These are phyloP conservation scores for Aromia moschata DNA, from an alignment of 2,888 invertebrate species.

Conservation along the genomic window DNA sequence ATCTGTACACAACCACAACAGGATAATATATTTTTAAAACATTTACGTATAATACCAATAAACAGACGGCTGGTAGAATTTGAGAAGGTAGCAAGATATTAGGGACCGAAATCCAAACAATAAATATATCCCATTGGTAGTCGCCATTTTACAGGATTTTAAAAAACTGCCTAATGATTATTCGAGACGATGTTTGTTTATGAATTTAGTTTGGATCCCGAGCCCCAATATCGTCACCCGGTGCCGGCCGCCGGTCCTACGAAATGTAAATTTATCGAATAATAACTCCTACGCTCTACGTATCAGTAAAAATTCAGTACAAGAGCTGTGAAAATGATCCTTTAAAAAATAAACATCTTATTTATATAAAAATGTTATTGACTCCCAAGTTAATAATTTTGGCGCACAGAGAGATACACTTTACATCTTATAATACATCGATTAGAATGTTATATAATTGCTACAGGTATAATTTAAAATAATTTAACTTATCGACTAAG, in stretches of 20 bases:
- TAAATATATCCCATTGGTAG: too few species aligned
- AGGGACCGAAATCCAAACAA: too few species aligned
- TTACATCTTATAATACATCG: constrained; percentile 22
- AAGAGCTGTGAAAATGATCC: constrained; percentile 30
- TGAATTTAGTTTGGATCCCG: background rate
- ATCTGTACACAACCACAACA: constrained; percentile 34
- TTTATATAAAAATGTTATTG: constrained; percentile 40
- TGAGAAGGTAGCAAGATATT: background rate
- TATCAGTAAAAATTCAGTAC: constrained; percentile 13
- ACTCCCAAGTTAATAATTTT: constrained; percentile 42
- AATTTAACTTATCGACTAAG: constrained; percentile 29
- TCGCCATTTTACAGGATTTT: too few species aligned
- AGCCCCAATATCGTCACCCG: background rate
- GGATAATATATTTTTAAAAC: constrained; percentile 31
- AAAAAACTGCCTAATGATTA: too few species aligned
- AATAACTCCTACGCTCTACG: background rate
- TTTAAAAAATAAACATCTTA: constrained; percentile 36
- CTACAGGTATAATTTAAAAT: constrained; percentile 12
- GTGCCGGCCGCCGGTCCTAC: background rate
- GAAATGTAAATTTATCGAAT: constrained; percentile 2
- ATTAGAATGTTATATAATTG: constrained; percentile 21
- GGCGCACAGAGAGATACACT: constrained; percentile 46
- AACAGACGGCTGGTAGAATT: background rate
- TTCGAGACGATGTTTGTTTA: background rate
- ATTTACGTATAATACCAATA: constrained; percentile 30